These are phyloP conservation scores for Cydia splendana DNA, from an alignment of 1,140 invertebrate species.

Conservation along the genomic window DNA sequence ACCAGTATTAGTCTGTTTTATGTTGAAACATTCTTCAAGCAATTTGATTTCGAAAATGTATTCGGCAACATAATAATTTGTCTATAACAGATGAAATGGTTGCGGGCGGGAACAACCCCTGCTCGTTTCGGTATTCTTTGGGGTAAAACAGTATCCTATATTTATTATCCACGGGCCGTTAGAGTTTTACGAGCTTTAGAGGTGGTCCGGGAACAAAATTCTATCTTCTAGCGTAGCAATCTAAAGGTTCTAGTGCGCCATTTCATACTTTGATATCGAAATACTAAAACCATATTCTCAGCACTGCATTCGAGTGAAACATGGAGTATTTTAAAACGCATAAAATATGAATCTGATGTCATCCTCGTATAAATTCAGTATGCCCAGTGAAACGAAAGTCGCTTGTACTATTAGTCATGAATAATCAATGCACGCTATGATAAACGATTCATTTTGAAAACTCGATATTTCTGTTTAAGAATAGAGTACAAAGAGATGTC, in stretches of 20 bases:
- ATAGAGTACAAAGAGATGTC: constrained; percentile 69
- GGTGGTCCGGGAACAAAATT: constrained; percentile 31
- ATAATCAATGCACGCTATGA: constrained; percentile 49
- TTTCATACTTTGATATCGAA: constrained; percentile 23
- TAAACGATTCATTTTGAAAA: constrained; percentile 47
- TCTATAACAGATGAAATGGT: constrained; percentile 32
- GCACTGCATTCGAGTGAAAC: constrained; percentile 12
- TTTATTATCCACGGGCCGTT: constrained; percentile 38
- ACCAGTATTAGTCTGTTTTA: constrained; percentile 17
- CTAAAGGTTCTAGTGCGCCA: constrained; percentile 31
- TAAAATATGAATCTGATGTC: background rate
- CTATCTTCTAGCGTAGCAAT: constrained; percentile 23
- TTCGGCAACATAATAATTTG: constrained; percentile 33
- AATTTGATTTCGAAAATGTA: constrained; percentile 33
- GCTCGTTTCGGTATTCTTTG: constrained; percentile 29
- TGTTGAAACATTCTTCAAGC: constrained; percentile 25
- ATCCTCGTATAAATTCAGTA: constrained; percentile 10
- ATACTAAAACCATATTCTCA: constrained; percentile 11
- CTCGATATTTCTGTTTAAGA: constrained; percentile 67
- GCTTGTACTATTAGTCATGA: constrained; percentile 70
- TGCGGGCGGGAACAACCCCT: constrained; percentile 33
- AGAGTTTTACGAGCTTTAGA: constrained; percentile 37
- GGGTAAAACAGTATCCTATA: constrained; percentile 34
- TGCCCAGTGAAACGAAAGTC: constrained; percentile 44
- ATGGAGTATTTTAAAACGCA: background rate